These are phyloP conservation scores for Ophion ventricosus DNA, from an alignment of 2,888 invertebrate species.

Conservation along the genomic window DNA sequence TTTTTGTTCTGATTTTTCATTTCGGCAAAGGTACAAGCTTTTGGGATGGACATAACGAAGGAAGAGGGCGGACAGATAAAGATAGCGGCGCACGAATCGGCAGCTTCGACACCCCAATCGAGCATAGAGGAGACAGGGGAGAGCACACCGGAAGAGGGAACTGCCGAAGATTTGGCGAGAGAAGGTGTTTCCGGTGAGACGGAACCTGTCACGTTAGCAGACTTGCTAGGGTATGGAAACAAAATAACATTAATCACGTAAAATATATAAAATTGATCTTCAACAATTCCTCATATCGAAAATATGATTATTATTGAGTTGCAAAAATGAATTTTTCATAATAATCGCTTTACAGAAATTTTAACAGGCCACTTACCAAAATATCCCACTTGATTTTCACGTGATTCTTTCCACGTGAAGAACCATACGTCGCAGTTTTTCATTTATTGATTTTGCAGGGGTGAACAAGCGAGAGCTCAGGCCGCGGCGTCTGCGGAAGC, in stretches of 20 bases:
- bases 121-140: conserved; percentile 90
- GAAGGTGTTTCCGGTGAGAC: conserved; percentile 76
- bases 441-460: conserved; percentile 83
- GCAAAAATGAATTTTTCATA: too few relatives aligned
- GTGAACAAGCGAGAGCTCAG: conserved; percentile 92
- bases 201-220: conserved; percentile 88
- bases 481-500: conserved; percentile 92
- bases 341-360: too few relatives aligned
- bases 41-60: conserved; percentile 91
- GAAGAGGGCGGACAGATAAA: conserved; percentile 92
- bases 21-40: conserved; percentile 87
- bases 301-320: too few relatives aligned
- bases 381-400: too few relatives aligned
- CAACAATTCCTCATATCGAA: too few relatives aligned
- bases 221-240: conserved; percentile 88
- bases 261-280: neutral
- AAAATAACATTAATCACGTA: neutral
- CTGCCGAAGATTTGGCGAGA: conserved; percentile 76
- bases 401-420: conserved; percentile 66
- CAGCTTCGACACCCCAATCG: conserved; percentile 88
- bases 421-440: conserved; percentile 4
- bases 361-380: too few relatives aligned
- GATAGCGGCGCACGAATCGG: conserved; percentile 90
- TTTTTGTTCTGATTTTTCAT: neutral
- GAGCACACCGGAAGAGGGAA: conserved; percentile 87